phyloP scores from a whole-genome alignment of 1,140 invertebrate genomes.

The Whitmania pigra region DNA sequence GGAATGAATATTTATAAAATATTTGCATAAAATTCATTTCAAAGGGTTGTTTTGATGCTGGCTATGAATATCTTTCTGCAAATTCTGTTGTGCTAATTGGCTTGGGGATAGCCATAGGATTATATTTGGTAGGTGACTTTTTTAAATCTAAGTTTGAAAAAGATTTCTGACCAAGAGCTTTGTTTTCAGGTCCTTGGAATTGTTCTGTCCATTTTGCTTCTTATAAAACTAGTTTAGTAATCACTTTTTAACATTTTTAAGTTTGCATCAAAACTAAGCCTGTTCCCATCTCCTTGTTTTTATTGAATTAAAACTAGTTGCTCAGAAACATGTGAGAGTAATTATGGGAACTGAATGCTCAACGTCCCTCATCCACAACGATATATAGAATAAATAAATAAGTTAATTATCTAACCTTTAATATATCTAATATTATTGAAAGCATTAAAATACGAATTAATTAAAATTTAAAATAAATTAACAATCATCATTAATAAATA shows the following conservation, averaged over 20 bases:
- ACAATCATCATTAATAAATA: too few relatives aligned
- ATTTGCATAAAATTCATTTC: not conserved
- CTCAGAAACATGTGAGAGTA: too few relatives aligned
- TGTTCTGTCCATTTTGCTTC: not conserved
- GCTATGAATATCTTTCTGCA: constrained; percentile 15
- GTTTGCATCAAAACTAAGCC: too few relatives aligned
- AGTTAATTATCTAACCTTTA: too few relatives aligned
- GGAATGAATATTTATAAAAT: not conserved
- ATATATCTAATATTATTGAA: too few relatives aligned
- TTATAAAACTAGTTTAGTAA: not conserved
- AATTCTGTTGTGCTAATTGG: constrained; percentile 23
- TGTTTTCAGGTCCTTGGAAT: constrained; percentile 12
- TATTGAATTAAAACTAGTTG: too few relatives aligned
- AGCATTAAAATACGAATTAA: too few relatives aligned
- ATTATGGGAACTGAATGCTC: too few relatives aligned
- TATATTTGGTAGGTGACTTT: constrained; percentile 4
- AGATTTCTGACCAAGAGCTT: not conserved
- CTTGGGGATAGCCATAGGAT: constrained; percentile 17
- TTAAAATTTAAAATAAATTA: too few relatives aligned
- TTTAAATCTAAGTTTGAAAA: not conserved
- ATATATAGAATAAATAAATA: too few relatives aligned
- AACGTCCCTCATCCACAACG: not conserved
- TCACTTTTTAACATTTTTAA: too few relatives aligned
- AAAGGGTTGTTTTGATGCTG: constrained; percentile 24
- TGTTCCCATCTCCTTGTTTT: too few relatives aligned